Percentiles rank a stretch among this genome's conserved stretches.
These are phyloP conservation scores for Micromys minutus DNA, from an alignment of 2,113 vertebrate genomes.

Conservation along the genomic window DNA sequence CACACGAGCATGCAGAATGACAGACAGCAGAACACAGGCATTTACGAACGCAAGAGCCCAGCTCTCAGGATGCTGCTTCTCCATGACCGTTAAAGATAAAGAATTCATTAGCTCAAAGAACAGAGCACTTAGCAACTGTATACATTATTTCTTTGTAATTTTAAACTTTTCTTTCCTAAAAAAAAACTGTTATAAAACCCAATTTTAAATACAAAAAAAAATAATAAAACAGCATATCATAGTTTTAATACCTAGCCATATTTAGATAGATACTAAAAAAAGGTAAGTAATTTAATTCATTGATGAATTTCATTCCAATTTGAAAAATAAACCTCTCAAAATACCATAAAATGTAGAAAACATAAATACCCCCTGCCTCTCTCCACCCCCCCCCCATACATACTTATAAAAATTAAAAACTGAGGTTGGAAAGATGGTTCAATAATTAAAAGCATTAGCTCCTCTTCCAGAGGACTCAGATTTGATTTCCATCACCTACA, in stretches of 20 bases:
- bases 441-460: not conserved
- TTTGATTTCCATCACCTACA: not conserved
- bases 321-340: not conserved
- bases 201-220: conserved; percentile 13
- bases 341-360: not conserved
- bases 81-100: not conserved
- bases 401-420: not conserved
- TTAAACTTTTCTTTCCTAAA: not conserved
- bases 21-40: not conserved
- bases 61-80: not conserved
- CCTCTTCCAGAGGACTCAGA: not conserved
- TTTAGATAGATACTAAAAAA: not conserved
- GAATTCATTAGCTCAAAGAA: not conserved
- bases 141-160: not conserved
- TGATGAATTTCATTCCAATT: not conserved
- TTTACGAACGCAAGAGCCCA: not conserved
- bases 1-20: not conserved
- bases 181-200: not conserved
- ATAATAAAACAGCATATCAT: not conserved
- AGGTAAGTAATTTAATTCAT: not conserved
- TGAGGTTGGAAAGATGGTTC: not conserved
- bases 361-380: not conserved
- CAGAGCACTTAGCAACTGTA: not conserved
- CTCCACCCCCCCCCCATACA: accelerated
- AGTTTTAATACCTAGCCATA: not conserved